Evolutionary conservation across 2,888 invertebrate species (phyloP), one percentile per base, ranked within the genome.

Genomic region (Rhodophaea formosa): DNA sequence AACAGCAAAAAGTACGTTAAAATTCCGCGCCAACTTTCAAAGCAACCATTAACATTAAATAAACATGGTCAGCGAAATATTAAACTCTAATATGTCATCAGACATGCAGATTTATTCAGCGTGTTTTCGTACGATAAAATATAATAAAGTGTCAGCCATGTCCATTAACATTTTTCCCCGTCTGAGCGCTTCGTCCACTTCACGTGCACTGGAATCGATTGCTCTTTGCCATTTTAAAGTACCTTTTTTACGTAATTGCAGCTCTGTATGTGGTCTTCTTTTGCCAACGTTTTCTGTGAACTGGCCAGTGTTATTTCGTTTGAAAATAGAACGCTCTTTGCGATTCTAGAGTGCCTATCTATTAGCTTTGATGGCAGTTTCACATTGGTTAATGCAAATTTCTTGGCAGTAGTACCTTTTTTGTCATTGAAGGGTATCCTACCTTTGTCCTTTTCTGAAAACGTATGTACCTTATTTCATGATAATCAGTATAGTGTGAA

Each of bases 211-310:
- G 66, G 68, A 75, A 70, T 74, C 78, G 73, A 79, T 78, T 71
- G 77, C 70, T 64, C 74, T 69, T 62, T 66, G 75, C 72, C 74
- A 74, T 73, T 78, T 75, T 74, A 69, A 66, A 61, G 60, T 69
- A 66, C 65, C 70, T 77, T 80, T 76, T 79, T 77, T 77, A 77
- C 72, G 75, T 81, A 83, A 82, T 83, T 82, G 83, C 77, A 65
- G 72, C 75, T 70, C 75, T 74, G 69, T 74, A 30, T 15, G n/a
- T 45, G 8, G 54, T 15, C 54, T 32, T 53, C 29, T 43, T 43
- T 53, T n/a, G 29, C 32, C 14, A 17, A 39, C 52, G 75, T 69
- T 59, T 54, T 57, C 55, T 53, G 53, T n/a, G 43, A 29, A 49
- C 30, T 49, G 47, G 30, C 47, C 47, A 49, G 30, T 32, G 47